A percentile compares a stretch with the other conserved stretches of the same genome.
Evolutionary conservation across 1,140 invertebrate species (phyloP).

Genomic region (Ceratosolen solmsi): DNA sequence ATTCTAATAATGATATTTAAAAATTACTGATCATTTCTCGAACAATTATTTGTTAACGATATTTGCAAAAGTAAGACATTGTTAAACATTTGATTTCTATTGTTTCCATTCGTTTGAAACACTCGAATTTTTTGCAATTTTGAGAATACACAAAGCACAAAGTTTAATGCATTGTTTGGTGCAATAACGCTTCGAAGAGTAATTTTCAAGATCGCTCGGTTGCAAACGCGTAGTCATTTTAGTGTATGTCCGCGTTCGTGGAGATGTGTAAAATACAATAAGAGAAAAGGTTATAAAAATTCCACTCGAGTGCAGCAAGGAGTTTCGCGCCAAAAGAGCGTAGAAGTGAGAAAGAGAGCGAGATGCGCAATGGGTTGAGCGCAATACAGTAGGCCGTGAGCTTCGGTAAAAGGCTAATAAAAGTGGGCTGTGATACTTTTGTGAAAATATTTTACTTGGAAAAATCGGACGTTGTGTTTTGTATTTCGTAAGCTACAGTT

Average conservation of each 20-base stretch:
- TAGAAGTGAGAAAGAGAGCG: no score
- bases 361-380: not conserved
- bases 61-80: no score
- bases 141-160: not conserved
- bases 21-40: no score
- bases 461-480: not conserved
- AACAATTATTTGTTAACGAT: no score
- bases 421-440: conserved; percentile 1
- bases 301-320: conserved; percentile 7
- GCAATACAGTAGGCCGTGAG: not conserved
- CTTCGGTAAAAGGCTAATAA: conserved; percentile 17
- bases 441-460: conserved; percentile 12
- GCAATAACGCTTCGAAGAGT: not conserved
- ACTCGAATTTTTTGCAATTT: not conserved
- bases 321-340: conserved; percentile 14
- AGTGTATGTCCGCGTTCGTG: not conserved
- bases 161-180: not conserved
- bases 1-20: no score
- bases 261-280: conserved; percentile 2
- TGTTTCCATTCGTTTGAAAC: not conserved
- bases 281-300: conserved; percentile 41
- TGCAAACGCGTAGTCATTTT: conserved; percentile 10
- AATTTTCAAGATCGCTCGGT: conserved; percentile 25
- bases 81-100: no score
- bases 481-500: not conserved